Evolutionary conservation across 2,113 vertebrate species (phyloP), one percentile per base, ranked within the genome.

Genomic region (Nanorana parkeri): DNA sequence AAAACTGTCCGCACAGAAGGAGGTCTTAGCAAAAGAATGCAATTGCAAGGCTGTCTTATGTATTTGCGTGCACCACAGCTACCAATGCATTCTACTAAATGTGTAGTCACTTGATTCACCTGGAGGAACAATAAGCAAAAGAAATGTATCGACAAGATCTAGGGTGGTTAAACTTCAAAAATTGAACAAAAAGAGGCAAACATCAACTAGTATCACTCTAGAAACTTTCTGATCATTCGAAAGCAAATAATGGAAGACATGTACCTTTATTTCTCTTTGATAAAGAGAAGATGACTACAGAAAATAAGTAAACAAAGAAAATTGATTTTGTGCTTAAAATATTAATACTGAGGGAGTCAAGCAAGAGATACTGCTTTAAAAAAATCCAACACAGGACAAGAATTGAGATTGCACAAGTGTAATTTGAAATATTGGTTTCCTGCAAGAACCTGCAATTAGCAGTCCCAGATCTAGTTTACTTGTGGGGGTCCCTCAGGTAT

Each of bases 401-500:
- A 16, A 54, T 85, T 87, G 85, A 88, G 80, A 89, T 91, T 91
- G 93, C 93, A 93, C 91, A 90, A 86, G 90, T 87, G 90, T 91
- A 93, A 83, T 51, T 10, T 15, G 85, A 88, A 90, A 88, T 80
- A 85, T 86, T 84, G 84, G 56, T 65, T 54, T 78, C 41, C 60
- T 41, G 60, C 36, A n/a, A 72, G 28, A 61, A 47, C 13, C 85
- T 83, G 84, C 68, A 86, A 87, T 81, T 75, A 69, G 81, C 87
- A 88, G 90, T 85, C 78, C 28, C 32, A n/a, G 61, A n/a, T 41
- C 93, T 92, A 99, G 91, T 99, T 98, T 85, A 95, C 95, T 78
- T 97, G 96, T 20, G 95, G 95, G 82, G 96, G 94, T 3, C 96
- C 97, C 90, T 98, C 97, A 0, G 97, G 97, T 83, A 99, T 97